Evolutionary conservation across 2,888 invertebrate genomes (phyloP).

Genomic region (Apamea crenata): DNA sequence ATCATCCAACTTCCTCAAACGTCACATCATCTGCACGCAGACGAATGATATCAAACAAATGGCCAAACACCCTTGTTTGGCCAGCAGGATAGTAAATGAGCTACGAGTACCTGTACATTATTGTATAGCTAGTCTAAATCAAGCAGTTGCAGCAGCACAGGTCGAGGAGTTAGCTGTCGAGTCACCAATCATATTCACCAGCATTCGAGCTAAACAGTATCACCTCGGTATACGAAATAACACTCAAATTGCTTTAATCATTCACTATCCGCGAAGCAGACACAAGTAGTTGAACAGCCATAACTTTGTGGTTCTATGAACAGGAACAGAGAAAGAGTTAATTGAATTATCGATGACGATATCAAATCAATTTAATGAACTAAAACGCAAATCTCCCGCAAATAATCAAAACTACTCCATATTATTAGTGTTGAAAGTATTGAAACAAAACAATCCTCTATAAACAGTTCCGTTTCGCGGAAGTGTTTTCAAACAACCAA

Average conservation of each 20-base stretch:
- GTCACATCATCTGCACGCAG: conserved; percentile 17
- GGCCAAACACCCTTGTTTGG: not conserved
- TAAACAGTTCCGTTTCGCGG: conserved; percentile 21
- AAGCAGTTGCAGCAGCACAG: not conserved
- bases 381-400: conserved; percentile 23
- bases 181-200: not conserved
- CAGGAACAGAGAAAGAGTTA: not conserved
- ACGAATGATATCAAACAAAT: conserved; percentile 6
- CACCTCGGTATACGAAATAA: not conserved
- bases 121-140: not conserved
- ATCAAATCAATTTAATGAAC: conserved; percentile 28
- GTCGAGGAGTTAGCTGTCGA: not conserved
- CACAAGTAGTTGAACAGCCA: conserved; percentile 6
- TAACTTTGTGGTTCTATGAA: not conserved
- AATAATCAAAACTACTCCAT: conserved; percentile 12
- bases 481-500: conserved; percentile 44
- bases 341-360: not conserved
- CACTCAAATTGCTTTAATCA: not conserved
- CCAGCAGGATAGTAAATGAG: conserved; percentile 2
- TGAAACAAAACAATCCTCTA: conserved; percentile 40
- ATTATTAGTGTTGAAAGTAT: conserved; percentile 38
- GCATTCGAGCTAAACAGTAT: not conserved
- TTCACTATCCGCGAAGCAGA: not conserved
- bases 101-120: not conserved
- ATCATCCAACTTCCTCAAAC: conserved; percentile 49